Conservation (phyloP, 2,888 invertebrate species). For the Brachycybe producta region DNA sequence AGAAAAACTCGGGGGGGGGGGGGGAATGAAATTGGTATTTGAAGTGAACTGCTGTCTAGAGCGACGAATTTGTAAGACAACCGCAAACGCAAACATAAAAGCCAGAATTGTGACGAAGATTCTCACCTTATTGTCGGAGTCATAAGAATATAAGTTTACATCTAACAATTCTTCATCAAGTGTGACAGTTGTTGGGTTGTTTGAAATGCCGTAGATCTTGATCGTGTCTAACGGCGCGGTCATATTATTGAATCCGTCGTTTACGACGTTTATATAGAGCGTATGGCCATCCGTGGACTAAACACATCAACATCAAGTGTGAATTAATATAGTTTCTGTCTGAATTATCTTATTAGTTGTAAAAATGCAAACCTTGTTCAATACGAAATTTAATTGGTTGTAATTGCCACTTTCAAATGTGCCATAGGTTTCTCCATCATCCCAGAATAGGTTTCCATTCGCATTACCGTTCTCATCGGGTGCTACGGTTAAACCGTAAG, state of each 20-base stretch:
- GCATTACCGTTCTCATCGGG: constrained; percentile 21
- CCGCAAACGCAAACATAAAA: too few relatives aligned
- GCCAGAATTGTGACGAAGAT: background rate
- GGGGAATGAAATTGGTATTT: too few relatives aligned
- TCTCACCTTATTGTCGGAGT: constrained; percentile 6
- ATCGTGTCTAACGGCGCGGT: constrained; percentile 4
- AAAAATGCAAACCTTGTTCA: background rate
- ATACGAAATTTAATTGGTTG: background rate
- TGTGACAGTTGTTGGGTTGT: constrained; percentile 3
- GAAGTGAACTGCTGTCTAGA: too few relatives aligned
- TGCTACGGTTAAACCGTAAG: constrained; percentile 22
- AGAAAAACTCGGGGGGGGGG: too few relatives aligned
- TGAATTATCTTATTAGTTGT: too few relatives aligned
- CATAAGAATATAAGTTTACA: background rate
- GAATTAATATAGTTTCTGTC: too few relatives aligned
- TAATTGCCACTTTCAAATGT: too few relatives aligned
- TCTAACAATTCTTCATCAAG: background rate
- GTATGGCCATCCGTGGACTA: too few relatives aligned
- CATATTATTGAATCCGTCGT: background rate
- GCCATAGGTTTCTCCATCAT: constrained; percentile 21
- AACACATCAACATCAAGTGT: too few relatives aligned
- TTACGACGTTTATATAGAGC: background rate
- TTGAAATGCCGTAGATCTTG: constrained; percentile 1
- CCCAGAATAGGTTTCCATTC: constrained; percentile 23
- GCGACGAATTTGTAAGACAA: too few relatives aligned